Evolutionary conservation across 1,140 invertebrate species (phyloP).

Genomic region (Littorina saxatilis): DNA sequence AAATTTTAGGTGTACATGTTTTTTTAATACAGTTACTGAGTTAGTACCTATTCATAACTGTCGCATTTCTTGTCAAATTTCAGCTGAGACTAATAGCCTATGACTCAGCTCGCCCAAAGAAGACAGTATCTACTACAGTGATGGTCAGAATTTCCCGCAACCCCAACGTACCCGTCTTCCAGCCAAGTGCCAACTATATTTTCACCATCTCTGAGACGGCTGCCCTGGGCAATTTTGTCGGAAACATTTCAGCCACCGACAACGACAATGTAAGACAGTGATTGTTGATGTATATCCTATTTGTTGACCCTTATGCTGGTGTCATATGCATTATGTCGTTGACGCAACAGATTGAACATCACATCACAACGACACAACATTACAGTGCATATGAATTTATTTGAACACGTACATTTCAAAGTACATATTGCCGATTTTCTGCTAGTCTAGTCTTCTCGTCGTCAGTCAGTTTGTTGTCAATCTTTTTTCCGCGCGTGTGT

Average conservation of each 20-base stretch:
- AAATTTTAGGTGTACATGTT: too few relatives aligned
- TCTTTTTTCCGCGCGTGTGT: too few relatives aligned
- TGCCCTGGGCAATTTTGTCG: constrained; percentile 48
- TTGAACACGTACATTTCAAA: not conserved
- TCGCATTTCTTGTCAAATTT: constrained; percentile 33
- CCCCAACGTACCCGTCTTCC: constrained; percentile 52
- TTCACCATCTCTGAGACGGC: constrained; percentile 85
- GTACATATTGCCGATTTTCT: not conserved
- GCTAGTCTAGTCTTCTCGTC: too few relatives aligned
- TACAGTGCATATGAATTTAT: too few relatives aligned
- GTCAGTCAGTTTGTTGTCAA: not conserved
- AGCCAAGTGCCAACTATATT: constrained; percentile 86
- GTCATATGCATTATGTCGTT: too few relatives aligned
- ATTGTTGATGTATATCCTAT: too few relatives aligned
- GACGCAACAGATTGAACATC: too few relatives aligned
- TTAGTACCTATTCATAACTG: too few relatives aligned
- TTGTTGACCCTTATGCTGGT: too few relatives aligned
- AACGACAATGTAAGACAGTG: constrained; percentile 54
- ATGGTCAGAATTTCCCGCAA: constrained; percentile 50
- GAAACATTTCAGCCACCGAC: constrained; percentile 80
- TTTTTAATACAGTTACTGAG: too few relatives aligned
- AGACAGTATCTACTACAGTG: constrained; percentile 77
- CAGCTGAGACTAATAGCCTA: constrained; percentile 88
- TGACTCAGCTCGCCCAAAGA: constrained; percentile 89
- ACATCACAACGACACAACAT: too few relatives aligned